Base-by-base conservation (phyloP, 2,113 vertebrate genomes). In the Coryphaenoides rupestris region DNA sequence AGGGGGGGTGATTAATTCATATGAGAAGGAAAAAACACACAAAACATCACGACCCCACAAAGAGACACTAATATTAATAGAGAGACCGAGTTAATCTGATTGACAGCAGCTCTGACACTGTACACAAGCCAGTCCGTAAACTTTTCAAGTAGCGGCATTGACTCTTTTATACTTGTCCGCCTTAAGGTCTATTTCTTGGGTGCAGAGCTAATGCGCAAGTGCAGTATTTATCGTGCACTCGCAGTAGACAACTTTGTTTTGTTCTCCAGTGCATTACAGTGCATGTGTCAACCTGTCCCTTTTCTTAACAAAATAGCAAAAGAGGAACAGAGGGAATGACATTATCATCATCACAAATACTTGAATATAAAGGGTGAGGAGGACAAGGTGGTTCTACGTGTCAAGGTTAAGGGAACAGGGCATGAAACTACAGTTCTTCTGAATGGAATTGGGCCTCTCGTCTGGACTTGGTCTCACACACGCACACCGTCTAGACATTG, bases 401-500 rank as follows among this genome's bases (percentile, higher is more conserved):
- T 73, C 65, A 62, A 60, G 65, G 53, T 71, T 45, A 21, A 64
- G 28, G 72, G 47, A 69, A 26, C 15, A 62, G 66, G 33, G 33
- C 2, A 7, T 72, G 76, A 64, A 70, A 55, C 13, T n/a, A 19
- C 52, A 61, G 71, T 67, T 40, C 21, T 14, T 78, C 72, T 69
- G 53, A 72, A 75, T 54, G 58, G 52, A 70, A 61, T 46, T 63
- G 63, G n/a, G 67, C 69, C 65, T 68, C 69, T 9, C 56, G 68
- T 72, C 60, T 73, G 60, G 72, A 64, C 55, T 4, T 5, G 50
- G 60, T 69, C n/a, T n/a, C n/a, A n/a, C n/a, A n/a, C n/a, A n/a
- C n/a, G n/a, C 33, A 13, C 6, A 40, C 33, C 33, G 10, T 91
- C 89, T 94, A 90, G 86, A 81, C 81, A 67, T 93, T 95, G 58